Percentiles rank a stretch among this genome's conserved stretches.
Evolutionary conservation across 2,113 vertebrate genomes (phyloP).

Genomic region (Electrona antarctica): DNA sequence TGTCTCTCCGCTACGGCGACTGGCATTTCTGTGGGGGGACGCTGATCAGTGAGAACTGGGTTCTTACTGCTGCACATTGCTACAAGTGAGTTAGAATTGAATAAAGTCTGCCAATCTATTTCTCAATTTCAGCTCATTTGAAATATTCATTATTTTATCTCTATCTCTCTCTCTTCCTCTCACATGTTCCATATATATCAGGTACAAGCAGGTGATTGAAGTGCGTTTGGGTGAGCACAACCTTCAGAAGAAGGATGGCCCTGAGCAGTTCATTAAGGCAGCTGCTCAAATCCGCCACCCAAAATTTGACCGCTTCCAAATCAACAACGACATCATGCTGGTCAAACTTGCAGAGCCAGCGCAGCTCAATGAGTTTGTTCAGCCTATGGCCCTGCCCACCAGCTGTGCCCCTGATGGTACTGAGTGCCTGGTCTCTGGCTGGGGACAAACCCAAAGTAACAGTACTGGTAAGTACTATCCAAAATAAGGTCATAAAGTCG

Average conservation of each 20-base stretch:
- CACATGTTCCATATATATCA: neutral
- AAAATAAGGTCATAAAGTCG: no score
- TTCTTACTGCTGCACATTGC: constrained; percentile 48
- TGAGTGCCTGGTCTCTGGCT: constrained; percentile 81
- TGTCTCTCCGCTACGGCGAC: constrained; percentile 40
- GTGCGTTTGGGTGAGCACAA: constrained; percentile 71
- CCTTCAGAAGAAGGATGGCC: constrained; percentile 50
- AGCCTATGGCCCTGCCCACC: constrained; percentile 60
- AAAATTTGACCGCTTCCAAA: constrained; percentile 31
- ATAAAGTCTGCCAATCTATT: neutral
- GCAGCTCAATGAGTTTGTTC: constrained; percentile 58
- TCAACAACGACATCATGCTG: constrained; percentile 83
- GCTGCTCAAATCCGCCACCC: constrained; percentile 64
- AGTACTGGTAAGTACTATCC: neutral
- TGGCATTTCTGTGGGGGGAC: constrained; percentile 48
- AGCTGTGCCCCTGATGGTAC: constrained; percentile 63
- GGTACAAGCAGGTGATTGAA: constrained; percentile 16
- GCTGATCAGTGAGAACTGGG: constrained; percentile 37
- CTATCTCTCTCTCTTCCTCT: neutral
- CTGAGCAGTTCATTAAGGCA: constrained; percentile 57
- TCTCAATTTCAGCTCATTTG: no score
- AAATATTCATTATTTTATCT: neutral
- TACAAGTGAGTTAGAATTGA: constrained; percentile 20
- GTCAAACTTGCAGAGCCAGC: constrained; percentile 65
- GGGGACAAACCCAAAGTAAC: constrained; percentile 65